A percentile compares a stretch with the other conserved stretches of the same genome.
Evolutionary conservation across 2,797 vertebrate species (phyloP).

Genomic region (Enteromius unitaeniatus): DNA sequence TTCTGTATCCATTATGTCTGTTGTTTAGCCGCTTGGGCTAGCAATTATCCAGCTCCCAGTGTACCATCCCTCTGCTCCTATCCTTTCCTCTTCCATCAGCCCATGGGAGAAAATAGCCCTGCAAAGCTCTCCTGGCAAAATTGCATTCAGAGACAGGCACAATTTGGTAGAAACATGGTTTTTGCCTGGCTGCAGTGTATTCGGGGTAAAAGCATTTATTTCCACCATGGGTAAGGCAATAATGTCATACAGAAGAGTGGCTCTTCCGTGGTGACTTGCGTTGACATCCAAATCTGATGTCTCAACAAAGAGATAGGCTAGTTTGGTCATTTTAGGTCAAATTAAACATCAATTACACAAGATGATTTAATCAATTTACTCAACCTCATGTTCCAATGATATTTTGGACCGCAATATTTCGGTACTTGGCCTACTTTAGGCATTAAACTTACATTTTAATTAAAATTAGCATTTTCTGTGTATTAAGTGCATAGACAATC

Average conservation of each 20-base stretch:
- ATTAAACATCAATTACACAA: not conserved
- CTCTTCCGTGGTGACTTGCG: not conserved
- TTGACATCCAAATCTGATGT: not conserved
- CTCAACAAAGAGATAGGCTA: not conserved
- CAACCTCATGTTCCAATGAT: not conserved
- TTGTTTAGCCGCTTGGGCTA: constrained; percentile 38
- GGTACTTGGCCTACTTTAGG: too few species aligned
- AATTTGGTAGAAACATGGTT: constrained; percentile 26
- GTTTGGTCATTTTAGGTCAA: not conserved
- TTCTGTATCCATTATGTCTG: constrained; percentile 35
- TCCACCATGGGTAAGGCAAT: not conserved
- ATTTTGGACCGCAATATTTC: too few species aligned
- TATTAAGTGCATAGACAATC: too few species aligned
- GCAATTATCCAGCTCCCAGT: constrained; percentile 44
- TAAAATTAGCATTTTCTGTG: too few species aligned
- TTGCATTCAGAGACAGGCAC: constrained; percentile 32
- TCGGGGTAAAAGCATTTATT: constrained; percentile 36
- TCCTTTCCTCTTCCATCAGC: constrained; percentile 41
- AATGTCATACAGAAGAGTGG: not conserved
- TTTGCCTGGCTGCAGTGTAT: constrained; percentile 14
- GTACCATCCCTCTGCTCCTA: constrained; percentile 25
- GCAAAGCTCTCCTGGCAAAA: constrained; percentile 49
- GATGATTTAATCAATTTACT: not conserved
- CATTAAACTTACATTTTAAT: too few species aligned
- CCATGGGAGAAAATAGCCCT: constrained; percentile 47